Percentiles rank a stretch among this genome's conserved stretches.
Evolutionary conservation across 2,888 invertebrate genomes (phyloP).

Genomic region (Ephialtes manifestator): DNA sequence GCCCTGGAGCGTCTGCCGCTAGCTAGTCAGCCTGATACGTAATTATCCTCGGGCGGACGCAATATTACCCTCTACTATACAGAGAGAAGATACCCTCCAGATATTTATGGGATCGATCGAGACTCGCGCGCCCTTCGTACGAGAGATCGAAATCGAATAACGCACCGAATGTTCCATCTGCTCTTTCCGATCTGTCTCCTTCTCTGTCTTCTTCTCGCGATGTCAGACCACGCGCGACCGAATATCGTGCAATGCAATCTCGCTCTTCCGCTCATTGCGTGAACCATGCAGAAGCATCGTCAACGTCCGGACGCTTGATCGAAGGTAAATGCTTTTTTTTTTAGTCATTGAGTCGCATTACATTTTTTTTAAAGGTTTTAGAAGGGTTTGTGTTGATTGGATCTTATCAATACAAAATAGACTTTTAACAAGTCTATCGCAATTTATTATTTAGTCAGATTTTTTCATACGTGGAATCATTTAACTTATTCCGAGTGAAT

Average conservation of each 20-base stretch:
- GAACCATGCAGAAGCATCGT: background rate
- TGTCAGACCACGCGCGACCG: conserved; percentile 48
- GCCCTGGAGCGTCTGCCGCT: conserved; percentile 58
- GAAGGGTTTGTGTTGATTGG: no score
- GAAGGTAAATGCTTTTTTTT: background rate
- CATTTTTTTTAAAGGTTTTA: no score
- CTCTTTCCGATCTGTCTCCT: conserved; percentile 39
- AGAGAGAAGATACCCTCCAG: conserved; percentile 28
- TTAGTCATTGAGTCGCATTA: background rate
- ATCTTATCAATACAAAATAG: no score
- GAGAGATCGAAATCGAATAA: conserved; percentile 80
- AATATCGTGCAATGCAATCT: conserved; percentile 58
- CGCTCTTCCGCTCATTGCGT: background rate
- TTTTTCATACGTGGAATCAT: no score
- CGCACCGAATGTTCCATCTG: conserved; percentile 69
- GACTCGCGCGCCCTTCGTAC: conserved; percentile 46
- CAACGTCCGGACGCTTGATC: background rate
- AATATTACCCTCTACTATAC: conserved; percentile 54
- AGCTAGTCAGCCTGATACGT: conserved; percentile 55
- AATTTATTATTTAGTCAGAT: no score
- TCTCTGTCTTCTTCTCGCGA: conserved; percentile 30
- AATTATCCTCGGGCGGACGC: conserved; percentile 65
- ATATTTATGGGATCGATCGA: conserved; percentile 69
- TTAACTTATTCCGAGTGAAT: no score
- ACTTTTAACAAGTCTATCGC: no score